Percentiles rank a stretch among this genome's conserved stretches.
Conservation (phyloP, 2,797 vertebrate genomes). For the Darevskia nairensis region DNA sequence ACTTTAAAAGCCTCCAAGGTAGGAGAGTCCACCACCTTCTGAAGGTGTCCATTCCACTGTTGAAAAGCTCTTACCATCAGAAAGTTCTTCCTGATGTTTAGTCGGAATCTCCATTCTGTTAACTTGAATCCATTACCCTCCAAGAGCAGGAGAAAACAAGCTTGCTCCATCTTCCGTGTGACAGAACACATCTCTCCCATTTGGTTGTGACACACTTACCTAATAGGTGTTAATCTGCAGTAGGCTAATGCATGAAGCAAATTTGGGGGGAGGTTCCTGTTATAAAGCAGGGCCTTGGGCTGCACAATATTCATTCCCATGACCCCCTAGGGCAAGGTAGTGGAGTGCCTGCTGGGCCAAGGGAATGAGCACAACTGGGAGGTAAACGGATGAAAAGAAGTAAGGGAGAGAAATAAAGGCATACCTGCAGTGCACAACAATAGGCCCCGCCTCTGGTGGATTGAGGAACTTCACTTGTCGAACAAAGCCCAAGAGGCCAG, state of each 20-base stretch:
- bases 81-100: too few species aligned
- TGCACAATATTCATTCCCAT: not conserved
- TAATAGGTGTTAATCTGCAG: not conserved
- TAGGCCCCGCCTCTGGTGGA: constrained; percentile 91
- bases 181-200: not conserved
- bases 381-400: not conserved
- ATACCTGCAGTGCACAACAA: constrained; percentile 97
- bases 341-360: accelerated
- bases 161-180: too few species aligned
- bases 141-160: too few species aligned
- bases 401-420: not conserved
- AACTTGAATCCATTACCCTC: too few species aligned
- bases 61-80: too few species aligned
- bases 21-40: too few species aligned
- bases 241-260: not conserved
- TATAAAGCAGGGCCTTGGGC: not conserved
- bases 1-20: too few species aligned
- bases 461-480: constrained; percentile 98
- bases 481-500: constrained; percentile 93
- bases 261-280: not conserved
- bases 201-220: not conserved
- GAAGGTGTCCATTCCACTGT: too few species aligned
- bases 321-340: not conserved
- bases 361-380: not conserved
- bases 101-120: too few species aligned